Evolutionary conservation across 2,113 vertebrate genomes (phyloP).

Genomic region (Daboia siamensis): DNA sequence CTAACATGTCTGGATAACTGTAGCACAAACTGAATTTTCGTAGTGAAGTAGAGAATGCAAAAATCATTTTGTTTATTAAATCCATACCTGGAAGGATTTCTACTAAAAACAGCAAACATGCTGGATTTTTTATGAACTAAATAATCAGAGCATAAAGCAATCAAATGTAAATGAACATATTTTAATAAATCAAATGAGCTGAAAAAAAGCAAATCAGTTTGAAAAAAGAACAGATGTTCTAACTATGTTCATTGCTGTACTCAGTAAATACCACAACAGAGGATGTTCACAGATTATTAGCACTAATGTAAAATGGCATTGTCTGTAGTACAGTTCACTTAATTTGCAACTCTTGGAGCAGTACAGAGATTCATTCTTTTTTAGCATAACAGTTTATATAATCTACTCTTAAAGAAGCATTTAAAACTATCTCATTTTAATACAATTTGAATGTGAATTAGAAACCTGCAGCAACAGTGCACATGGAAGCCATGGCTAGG

Average conservation of each 20-base stretch:
- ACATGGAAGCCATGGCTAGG: neutral
- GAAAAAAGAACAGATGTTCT: slow-evolving; percentile 26
- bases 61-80: neutral
- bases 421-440: neutral
- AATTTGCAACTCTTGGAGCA: neutral
- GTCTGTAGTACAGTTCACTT: neutral
- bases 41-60: neutral
- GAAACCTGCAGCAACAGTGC: neutral
- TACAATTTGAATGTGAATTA: neutral
- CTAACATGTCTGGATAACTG: neutral
- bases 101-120: neutral
- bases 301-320: neutral
- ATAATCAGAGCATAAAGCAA: slow-evolving; percentile 25
- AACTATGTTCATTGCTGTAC: neutral
- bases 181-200: slow-evolving; percentile 16
- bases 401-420: neutral
- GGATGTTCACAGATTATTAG: neutral
- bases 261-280: slow-evolving; percentile 10
- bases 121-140: neutral
- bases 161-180: slow-evolving; percentile 6
- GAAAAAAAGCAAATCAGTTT: slow-evolving; percentile 16
- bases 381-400: neutral
- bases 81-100: neutral
- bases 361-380: neutral
- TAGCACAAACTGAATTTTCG: neutral